Evolutionary conservation across 2,113 vertebrate species (phyloP), one percentile per base, ranked within the genome.

Genomic region (Calidris pygmaea): DNA sequence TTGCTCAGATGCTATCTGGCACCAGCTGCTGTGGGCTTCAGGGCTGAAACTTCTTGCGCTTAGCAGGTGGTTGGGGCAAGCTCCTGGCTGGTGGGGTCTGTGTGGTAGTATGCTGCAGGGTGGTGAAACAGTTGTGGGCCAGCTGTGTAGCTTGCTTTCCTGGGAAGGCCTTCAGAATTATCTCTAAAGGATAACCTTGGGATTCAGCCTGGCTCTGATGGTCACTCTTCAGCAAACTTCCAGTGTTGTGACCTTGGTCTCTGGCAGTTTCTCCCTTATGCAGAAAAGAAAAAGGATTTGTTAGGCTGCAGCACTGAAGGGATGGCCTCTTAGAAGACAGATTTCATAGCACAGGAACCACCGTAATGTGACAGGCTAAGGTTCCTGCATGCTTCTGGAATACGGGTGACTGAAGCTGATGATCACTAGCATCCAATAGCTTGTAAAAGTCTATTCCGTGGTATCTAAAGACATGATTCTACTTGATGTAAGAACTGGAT

Each of bases 161-260:
- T 87, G 60, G 52, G 35, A 84, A 67, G 55, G 10, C 35, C 9
- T 90, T 93, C 47, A 35, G 55, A 59, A 60, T 70, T 78, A 68
- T 91, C 48, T 85, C 13, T 52, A 13, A 66, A 70, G 39, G 48
- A 76, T 85, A 85, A 56, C 75, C 18, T 76, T 5, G 7, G 74
- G 63, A 43, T 80, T 90, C 48, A 35, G 72, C 30, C 43, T 50
- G 41, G 23, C n/a, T 94, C 52, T 39, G 32, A 37, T 1, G 0
- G 55, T 56, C 0, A 0, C 23, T 84, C 47, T 72, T 84, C 39
- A 39, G 30, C 73, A 71, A 67, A 48, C 65, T 91, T 94, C 32
- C 50, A n/a, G 14, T 37, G 37, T 34, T 87, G 71, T 93, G 85
- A 70, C 85, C 81, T 91, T 94, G 62, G 47, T 67, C 24, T 85